Conservation (phyloP, 2,888 invertebrate species). For the Clusia tigrina region DNA sequence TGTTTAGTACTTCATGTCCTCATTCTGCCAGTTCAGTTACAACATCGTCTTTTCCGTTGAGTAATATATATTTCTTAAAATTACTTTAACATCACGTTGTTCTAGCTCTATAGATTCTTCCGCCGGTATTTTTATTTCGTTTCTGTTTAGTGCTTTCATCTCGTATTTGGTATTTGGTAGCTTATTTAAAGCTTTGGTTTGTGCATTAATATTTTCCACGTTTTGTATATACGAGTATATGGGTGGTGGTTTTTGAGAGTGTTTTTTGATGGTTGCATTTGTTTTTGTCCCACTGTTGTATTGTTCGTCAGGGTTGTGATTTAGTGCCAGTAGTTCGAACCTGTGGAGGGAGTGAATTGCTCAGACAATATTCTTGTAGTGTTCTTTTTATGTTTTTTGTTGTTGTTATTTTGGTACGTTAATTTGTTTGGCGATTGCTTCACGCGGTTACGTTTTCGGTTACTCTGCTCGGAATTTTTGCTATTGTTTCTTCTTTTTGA, state of each 20-base stretch:
- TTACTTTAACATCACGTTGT: constrained; percentile 13
- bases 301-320: not conserved
- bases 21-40: constrained; percentile 13
- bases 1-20: constrained; percentile 16
- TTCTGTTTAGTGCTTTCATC: constrained; percentile 12
- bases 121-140: constrained; percentile 15
- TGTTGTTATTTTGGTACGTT: not conserved
- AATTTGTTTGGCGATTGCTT: not conserved
- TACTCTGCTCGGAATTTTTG: too few relatives aligned
- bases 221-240: constrained; percentile 19
- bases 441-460: not conserved
- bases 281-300: not conserved
- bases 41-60: constrained; percentile 20
- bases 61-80: constrained; percentile 21
- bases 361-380: not conserved
- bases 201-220: constrained; percentile 1
- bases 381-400: not conserved
- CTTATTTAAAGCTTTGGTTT: constrained; percentile 7
- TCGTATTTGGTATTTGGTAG: constrained; percentile 10
- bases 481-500: not conserved
- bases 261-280: not conserved
- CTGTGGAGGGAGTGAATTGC: not conserved
- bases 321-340: not conserved
- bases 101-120: constrained; percentile 12
- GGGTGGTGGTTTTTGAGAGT: constrained; percentile 9